Conservation (phyloP, 2,888 invertebrate species). For the Rhingia campestris region DNA sequence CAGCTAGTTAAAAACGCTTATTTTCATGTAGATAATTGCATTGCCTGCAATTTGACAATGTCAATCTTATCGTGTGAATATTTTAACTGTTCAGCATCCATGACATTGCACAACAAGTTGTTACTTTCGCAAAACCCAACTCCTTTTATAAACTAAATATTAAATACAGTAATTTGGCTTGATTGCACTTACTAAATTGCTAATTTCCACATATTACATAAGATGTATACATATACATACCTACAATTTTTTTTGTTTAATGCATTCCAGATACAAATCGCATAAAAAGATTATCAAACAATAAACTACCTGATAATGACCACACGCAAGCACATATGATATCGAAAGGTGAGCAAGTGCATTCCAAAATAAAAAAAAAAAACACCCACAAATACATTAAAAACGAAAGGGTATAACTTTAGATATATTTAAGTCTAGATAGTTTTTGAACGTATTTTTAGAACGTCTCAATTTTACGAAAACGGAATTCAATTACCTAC, state of each 20-base stretch:
- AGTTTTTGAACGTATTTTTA: not conserved
- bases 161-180: slow-evolving; percentile 32
- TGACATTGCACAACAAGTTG: slow-evolving; percentile 30
- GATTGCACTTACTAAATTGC: slow-evolving; percentile 6
- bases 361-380: not conserved
- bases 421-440: too few relatives aligned
- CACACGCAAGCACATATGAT: slow-evolving; percentile 24
- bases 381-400: slow-evolving; percentile 17
- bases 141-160: slow-evolving; percentile 1
- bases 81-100: slow-evolving; percentile 4
- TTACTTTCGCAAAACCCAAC: not conserved
- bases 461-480: slow-evolving; percentile 36
- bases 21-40: too few relatives aligned
- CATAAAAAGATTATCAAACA: not conserved
- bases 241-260: not conserved
- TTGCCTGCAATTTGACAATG: too few relatives aligned
- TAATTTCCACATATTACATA: slow-evolving; percentile 17
- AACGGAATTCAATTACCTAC: slow-evolving; percentile 42
- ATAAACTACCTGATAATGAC: slow-evolving; percentile 26
- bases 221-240: not conserved
- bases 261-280: slow-evolving; percentile 33
- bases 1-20: too few relatives aligned
- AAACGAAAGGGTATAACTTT: too few relatives aligned
- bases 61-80: too few relatives aligned
- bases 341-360: slow-evolving; percentile 48